These are phyloP conservation scores for Aphidius colemani DNA, from an alignment of 2,888 invertebrate genomes.

Conservation along the genomic window DNA sequence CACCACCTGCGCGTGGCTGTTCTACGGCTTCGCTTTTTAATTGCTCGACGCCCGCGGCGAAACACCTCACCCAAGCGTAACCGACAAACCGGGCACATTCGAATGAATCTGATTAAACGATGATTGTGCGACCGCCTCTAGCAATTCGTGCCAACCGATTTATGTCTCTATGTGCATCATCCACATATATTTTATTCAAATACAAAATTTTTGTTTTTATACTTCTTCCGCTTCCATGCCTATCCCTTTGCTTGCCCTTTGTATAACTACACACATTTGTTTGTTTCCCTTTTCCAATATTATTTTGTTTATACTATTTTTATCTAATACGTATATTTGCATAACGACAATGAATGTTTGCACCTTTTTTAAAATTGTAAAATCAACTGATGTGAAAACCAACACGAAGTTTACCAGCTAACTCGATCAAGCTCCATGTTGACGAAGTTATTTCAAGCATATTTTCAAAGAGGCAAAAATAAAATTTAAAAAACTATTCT, in stretches of 20 bases:
- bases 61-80: slow-evolving; percentile 35
- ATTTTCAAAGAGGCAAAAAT: no score
- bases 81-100: slow-evolving; percentile 36
- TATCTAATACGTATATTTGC: no score
- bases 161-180: slow-evolving; percentile 18
- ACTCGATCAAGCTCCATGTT: slow-evolving; percentile 5
- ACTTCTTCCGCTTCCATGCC: background rate
- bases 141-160: slow-evolving; percentile 26
- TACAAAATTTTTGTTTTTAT: slow-evolving; percentile 3
- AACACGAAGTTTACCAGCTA: slow-evolving; percentile 5
- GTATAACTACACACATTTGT: no score
- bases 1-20: slow-evolving; percentile 25
- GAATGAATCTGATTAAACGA: slow-evolving; percentile 40
- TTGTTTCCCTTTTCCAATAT: no score
- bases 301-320: no score
- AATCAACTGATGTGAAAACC: slow-evolving; percentile 9
- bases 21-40: slow-evolving; percentile 24
- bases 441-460: slow-evolving; percentile 13
- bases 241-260: background rate
- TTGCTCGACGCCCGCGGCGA: slow-evolving; percentile 26
- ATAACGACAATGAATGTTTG: slow-evolving; percentile 1
- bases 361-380: background rate
- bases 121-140: slow-evolving; percentile 35
- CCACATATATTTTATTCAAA: slow-evolving; percentile 11
- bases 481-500: no score